Evolutionary conservation across 2,113 vertebrate genomes (phyloP).

Genomic region (Phylloscopus trochiloides): DNA sequence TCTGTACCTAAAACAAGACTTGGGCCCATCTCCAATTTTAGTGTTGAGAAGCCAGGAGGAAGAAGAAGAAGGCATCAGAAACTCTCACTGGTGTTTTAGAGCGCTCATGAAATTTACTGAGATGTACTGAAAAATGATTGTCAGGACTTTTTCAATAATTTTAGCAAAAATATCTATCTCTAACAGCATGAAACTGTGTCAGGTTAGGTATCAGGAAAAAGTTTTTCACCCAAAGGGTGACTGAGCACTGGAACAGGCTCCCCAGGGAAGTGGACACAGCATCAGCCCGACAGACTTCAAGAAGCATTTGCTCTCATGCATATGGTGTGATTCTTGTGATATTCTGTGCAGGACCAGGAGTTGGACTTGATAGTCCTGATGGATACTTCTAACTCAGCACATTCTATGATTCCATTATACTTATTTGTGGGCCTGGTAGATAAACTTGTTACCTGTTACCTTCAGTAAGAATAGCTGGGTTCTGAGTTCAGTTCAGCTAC

Average conservation of each 20-base stretch:
- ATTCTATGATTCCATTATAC: neutral
- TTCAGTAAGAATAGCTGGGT: neutral
- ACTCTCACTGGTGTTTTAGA: neutral
- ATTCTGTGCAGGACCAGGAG: neutral
- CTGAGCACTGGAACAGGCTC: neutral
- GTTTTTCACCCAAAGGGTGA: neutral
- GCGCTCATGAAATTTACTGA: neutral
- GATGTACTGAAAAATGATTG: neutral
- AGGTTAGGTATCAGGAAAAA: neutral
- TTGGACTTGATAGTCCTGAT: neutral
- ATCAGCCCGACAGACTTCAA: neutral
- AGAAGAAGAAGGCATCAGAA: neutral
- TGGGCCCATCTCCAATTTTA: neutral
- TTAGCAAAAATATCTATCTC: neutral
- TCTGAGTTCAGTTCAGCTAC: neutral
- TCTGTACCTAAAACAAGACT: neutral
- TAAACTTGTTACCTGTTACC: neutral
- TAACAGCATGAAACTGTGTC: neutral
- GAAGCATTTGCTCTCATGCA: neutral
- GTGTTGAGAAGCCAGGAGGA: neutral
- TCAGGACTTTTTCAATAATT: neutral
- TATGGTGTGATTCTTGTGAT: neutral
- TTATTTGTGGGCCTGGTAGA: neutral
- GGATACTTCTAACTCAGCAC: neutral
- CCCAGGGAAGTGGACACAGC: neutral